phyloP scores from a whole-genome alignment of 2,113 vertebrate genomes.

The Hemichromis elongatus region DNA sequence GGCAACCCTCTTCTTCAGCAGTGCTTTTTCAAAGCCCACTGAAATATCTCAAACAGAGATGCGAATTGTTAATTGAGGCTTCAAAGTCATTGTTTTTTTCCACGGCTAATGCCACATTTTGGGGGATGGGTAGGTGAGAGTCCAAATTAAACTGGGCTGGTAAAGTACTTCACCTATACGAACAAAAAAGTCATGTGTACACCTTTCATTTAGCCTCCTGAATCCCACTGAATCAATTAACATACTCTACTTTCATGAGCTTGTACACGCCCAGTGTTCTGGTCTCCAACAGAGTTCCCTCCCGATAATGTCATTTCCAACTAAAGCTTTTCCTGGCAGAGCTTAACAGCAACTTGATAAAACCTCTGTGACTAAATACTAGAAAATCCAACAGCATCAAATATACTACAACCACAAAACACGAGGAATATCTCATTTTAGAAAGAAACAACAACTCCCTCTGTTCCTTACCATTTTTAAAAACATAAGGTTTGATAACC shows the following conservation, averaged over 20 bases:
- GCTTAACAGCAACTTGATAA: constrained; percentile 20
- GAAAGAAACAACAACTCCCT: neutral
- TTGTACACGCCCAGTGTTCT: neutral
- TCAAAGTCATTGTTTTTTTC: constrained; percentile 27
- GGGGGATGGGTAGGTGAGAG: constrained; percentile 14
- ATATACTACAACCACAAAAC: neutral
- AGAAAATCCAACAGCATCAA: neutral
- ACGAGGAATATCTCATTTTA: neutral
- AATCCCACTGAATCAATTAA: constrained; percentile 5
- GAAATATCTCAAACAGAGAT: constrained; percentile 70
- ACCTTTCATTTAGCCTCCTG: constrained; percentile 39
- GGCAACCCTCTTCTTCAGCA: constrained; percentile 50
- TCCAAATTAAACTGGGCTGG: constrained; percentile 37
- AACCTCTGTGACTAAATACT: constrained; percentile 8
- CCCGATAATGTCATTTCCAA: constrained; percentile 1
- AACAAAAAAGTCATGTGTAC: constrained; percentile 17
- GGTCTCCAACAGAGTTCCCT: neutral
- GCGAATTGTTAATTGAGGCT: constrained; percentile 66
- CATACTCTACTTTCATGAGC: constrained; percentile 4
- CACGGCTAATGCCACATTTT: constrained; percentile 23
- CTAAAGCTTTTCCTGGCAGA: constrained; percentile 20
- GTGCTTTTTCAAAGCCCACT: constrained; percentile 52
- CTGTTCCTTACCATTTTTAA: neutral
- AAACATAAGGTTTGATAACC: neutral
- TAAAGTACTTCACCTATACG: constrained; percentile 39